Evolutionary conservation across 2,888 invertebrate genomes (phyloP).

Genomic region (Drosophila meridiana): DNA sequence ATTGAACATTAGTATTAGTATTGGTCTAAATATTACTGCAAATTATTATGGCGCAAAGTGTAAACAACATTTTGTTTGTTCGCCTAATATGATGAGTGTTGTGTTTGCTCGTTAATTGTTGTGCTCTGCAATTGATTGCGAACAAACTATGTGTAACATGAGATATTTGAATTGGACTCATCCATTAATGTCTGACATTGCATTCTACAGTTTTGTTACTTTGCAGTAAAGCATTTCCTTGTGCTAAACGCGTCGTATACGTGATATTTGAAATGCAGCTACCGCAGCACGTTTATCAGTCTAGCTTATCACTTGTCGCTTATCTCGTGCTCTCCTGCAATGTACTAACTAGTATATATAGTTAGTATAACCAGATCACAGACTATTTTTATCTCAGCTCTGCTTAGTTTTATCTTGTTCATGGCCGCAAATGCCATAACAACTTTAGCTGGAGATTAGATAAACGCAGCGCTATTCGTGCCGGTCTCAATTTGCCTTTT

Average conservation of each 20-base stretch:
- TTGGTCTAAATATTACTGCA: background rate
- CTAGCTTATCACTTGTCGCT: conserved; percentile 19
- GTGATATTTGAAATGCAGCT: conserved; percentile 45
- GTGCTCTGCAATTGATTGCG: background rate
- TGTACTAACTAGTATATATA: conserved; percentile 1
- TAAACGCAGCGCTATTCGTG: conserved; percentile 33
- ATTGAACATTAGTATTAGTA: conserved; percentile 12
- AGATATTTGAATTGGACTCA: background rate
- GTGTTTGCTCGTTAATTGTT: conserved; percentile 6
- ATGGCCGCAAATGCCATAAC: conserved; percentile 36
- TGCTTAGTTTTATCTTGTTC: conserved; percentile 40
- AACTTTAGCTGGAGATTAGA: conserved; percentile 53
- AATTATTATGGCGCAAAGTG: conserved; percentile 7
- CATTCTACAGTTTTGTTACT: background rate
- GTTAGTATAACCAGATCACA: conserved; percentile 38
- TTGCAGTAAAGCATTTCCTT: conserved; percentile 3
- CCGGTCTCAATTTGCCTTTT: conserved; percentile 7
- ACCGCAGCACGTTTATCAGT: conserved; percentile 25
- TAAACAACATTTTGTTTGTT: background rate
- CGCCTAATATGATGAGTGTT: background rate
- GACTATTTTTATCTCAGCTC: conserved; percentile 45
- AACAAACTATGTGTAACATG: background rate
- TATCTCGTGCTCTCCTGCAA: conserved; percentile 13
- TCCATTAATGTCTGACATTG: background rate
- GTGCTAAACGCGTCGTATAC: conserved; percentile 47